Base-by-base conservation (phyloP, 2,888 invertebrate species). In the Physocephala rufipes region DNA sequence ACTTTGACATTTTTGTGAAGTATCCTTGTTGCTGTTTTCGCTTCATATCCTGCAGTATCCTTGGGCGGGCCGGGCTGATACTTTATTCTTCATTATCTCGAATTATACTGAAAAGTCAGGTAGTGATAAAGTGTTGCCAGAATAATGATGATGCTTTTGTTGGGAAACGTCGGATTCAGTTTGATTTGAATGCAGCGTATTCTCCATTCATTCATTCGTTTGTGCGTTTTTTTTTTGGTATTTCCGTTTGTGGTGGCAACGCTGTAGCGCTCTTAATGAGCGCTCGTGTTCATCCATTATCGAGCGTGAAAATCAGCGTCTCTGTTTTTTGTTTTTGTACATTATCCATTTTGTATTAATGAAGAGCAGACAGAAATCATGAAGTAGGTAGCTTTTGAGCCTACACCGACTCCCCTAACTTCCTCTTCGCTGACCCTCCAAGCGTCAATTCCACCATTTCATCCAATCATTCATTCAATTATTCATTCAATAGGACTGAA, bases 1-100 rank as follows among this genome's bases (percentile, higher is more conserved):
- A 51, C 68, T 68, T 68, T 68, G 68, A 68, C 36, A 68, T 68
- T 2, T 13, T n/a, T n/a, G n/a, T 51, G 61, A 62, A 68, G 68
- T 62, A 68, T 49, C 51, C 68, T 68, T 68, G 68, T 68, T 68
- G 68, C 68, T 62, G 68, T 68, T 68, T 68, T 68, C 68, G 68
- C 68, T 68, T 68, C 68, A 68, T 43, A 24, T 63, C 55, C 53
- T 58, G 7, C 26, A 15, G 26, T 66, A 66, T 61, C 62, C 68
- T 68, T 68, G 61, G 51, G 53, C 26, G n/a, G 45, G 28, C 62
- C 62, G 61, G 51, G 53, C 26, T 28, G 45, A 47, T 53, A 24
- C 19, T 55, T 16, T 21, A 36, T 66, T 36, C 66, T 43, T 55
- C 66, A 66, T 66, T 55, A 55, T 66, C 19, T 53, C 24, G 13